Evolutionary conservation across 2,113 vertebrate species (phyloP).

Genomic region (Phyllostomus hastatus): DNA sequence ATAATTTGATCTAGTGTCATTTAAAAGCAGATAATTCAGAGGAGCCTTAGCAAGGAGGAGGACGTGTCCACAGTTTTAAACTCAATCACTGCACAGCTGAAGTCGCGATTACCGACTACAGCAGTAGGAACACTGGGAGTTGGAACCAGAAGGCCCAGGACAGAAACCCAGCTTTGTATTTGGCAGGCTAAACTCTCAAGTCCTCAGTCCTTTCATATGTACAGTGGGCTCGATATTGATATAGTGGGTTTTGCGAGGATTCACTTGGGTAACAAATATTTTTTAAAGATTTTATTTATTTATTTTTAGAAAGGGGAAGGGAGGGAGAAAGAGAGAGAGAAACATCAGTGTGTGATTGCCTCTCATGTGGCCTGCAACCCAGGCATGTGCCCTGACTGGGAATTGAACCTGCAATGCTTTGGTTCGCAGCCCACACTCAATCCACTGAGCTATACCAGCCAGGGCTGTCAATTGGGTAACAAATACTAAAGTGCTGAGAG

Average conservation of each 20-base stretch:
- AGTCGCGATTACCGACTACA: not conserved
- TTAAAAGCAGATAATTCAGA: not conserved
- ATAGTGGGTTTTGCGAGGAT: not conserved
- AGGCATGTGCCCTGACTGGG: too few relatives aligned
- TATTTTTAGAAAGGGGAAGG: too few relatives aligned
- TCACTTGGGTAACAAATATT: not conserved
- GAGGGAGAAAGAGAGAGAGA: too few relatives aligned
- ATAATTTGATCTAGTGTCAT: not conserved
- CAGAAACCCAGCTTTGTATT: not conserved
- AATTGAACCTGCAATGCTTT: too few relatives aligned
- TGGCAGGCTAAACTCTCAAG: not conserved
- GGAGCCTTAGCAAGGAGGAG: not conserved
- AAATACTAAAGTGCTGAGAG: not conserved
- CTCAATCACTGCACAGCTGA: not conserved
- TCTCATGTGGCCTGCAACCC: too few relatives aligned
- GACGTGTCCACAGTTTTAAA: not conserved
- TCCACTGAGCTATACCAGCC: too few relatives aligned
- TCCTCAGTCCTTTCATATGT: not conserved
- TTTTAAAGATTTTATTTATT: too few relatives aligned
- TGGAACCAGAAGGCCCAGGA: not conserved
- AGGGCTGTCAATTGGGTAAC: not conserved
- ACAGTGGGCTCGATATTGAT: not conserved
- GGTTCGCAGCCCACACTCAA: too few relatives aligned
- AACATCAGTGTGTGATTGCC: too few relatives aligned
- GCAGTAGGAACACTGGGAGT: fast-evolving